A percentile compares a stretch with the other conserved stretches of the same genome.
phyloP scores from a whole-genome alignment of 2,888 invertebrate species.

The Meganola albula region DNA sequence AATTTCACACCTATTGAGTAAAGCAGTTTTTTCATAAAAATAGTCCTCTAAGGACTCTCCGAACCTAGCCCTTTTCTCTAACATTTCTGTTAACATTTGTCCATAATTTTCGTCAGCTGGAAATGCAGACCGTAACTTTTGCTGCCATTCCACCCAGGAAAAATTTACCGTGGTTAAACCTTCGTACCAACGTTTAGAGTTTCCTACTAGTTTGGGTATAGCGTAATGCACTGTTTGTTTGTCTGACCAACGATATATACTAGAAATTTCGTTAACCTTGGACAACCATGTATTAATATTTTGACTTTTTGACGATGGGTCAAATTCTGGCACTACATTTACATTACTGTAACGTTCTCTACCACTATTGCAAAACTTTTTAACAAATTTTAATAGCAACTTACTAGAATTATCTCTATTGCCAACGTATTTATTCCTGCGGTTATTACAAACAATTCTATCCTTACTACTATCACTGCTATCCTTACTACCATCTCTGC shows the following conservation, averaged over 20 bases:
- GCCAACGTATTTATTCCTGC: too few species aligned
- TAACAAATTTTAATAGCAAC: too few species aligned
- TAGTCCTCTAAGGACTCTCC: slow-evolving; percentile 15
- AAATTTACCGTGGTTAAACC: slow-evolving; percentile 9
- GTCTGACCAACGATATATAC: slow-evolving; percentile 3
- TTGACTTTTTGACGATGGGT: neutral
- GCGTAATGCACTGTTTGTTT: slow-evolving; percentile 8
- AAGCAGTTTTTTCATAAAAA: slow-evolving; percentile 16
- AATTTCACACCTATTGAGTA: slow-evolving; percentile 17
- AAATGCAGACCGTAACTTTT: slow-evolving; percentile 3
- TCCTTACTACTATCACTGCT: too few species aligned
- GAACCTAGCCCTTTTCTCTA: slow-evolving; percentile 9
- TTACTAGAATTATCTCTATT: too few species aligned
- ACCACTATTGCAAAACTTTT: too few species aligned
- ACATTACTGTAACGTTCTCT: too few species aligned
- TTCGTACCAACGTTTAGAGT: slow-evolving; percentile 12
- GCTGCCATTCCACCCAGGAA: slow-evolving; percentile 16
- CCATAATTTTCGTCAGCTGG: slow-evolving; percentile 4
- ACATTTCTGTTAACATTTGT: slow-evolving; percentile 11
- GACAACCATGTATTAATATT: neutral
- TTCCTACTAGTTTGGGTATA: slow-evolving; percentile 4
- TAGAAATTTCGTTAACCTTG: slow-evolving; percentile 1
- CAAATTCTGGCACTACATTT: neutral
- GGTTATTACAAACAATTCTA: too few species aligned
- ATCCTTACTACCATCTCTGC: too few species aligned